Evolutionary conservation across 2,797 vertebrate species (phyloP).

Genomic region (Falco cherrug): DNA sequence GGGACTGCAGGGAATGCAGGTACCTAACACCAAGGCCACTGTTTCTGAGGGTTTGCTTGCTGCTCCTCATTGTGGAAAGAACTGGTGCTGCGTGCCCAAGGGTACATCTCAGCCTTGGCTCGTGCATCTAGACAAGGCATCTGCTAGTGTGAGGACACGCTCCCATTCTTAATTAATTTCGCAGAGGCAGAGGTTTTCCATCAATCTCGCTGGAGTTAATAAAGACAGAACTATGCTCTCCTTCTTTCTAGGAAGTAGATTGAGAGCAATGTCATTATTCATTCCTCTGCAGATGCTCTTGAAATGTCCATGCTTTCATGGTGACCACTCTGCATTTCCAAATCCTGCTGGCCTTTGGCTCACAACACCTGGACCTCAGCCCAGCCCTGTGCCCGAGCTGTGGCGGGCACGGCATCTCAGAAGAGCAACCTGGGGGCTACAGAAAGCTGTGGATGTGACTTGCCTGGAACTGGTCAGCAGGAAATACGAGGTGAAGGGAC

Average conservation of each 20-base stretch:
- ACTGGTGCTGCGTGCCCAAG: neutral
- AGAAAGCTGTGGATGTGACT: neutral
- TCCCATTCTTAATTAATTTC: neutral
- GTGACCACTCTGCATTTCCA: neutral
- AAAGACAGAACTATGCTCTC: neutral
- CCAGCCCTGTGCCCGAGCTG: neutral
- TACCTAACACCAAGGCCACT: neutral
- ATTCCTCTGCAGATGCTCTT: neutral
- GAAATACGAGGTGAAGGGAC: neutral
- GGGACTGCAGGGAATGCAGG: neutral
- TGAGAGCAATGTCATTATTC: neutral
- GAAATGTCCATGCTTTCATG: neutral
- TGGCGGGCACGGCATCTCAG: fast-evolving
- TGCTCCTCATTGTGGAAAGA: neutral
- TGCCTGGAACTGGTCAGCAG: neutral
- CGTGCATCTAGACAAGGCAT: neutral
- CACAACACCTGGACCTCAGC: neutral
- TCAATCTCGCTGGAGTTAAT: neutral
- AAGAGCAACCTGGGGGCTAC: neutral
- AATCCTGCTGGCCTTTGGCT: neutral
- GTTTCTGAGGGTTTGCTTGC: neutral
- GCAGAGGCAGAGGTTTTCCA: neutral
- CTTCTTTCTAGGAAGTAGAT: neutral
- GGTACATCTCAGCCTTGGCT: neutral
- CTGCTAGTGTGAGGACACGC: neutral